Percentiles rank a stretch among this genome's conserved stretches.
These are phyloP conservation scores for Rhynchonycteris naso DNA, from an alignment of 2,797 vertebrate genomes.

Conservation along the genomic window DNA sequence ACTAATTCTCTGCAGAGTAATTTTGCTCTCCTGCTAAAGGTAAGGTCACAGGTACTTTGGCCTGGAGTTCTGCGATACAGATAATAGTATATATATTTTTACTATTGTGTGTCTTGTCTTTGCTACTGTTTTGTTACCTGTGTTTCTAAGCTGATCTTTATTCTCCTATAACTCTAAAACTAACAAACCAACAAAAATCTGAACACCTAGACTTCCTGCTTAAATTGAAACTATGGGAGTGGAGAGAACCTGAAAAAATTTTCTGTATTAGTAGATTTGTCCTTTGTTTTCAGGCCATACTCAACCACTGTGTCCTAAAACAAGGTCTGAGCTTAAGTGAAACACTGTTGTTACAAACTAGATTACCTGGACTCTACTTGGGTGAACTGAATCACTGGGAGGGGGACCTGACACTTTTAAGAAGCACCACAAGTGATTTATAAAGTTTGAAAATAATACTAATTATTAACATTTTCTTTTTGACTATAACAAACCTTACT, in stretches of 20 bases:
- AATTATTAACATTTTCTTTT: background rate
- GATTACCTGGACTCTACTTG: background rate
- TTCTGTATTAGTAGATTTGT: background rate
- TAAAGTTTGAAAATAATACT: background rate
- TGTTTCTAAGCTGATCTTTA: constrained; percentile 22
- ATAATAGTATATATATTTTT: background rate
- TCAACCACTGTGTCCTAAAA: background rate
- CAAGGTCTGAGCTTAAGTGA: background rate
- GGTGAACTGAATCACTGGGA: background rate
- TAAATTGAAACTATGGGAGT: constrained; percentile 8
- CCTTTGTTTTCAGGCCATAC: background rate
- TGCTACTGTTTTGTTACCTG: background rate
- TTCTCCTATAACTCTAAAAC: constrained; percentile 33
- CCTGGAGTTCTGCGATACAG: background rate
- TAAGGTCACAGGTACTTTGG: constrained; percentile 72
- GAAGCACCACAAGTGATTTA: background rate
- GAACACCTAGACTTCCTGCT: background rate
- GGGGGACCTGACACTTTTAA: background rate
- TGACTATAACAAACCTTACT: background rate
- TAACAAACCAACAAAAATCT: background rate
- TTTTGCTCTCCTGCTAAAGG: constrained; percentile 92
- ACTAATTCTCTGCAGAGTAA: constrained; percentile 91
- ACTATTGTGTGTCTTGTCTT: background rate
- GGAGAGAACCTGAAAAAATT: background rate
- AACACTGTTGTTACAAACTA: background rate